Base-by-base conservation (phyloP, 1,140 invertebrate genomes). In the Pogonus chalceus region DNA sequence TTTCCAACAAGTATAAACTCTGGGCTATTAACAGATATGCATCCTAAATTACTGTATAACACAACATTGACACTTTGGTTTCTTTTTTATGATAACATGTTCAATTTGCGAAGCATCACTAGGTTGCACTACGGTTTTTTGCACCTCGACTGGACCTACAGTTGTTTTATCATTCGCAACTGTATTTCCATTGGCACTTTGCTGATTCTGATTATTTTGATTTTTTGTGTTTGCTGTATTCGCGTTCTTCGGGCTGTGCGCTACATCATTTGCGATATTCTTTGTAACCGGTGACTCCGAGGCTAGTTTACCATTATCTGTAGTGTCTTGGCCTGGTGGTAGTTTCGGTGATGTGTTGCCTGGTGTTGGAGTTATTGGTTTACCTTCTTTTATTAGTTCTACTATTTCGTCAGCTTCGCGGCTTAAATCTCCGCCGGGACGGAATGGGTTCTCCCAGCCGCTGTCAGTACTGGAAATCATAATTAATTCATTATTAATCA, bases 361-460 rank as follows among this genome's bases (percentile, higher is more conserved):
- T 1, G 68, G 66, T 22, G 82, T 86, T 56, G 83, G 84, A 49
- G 83, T 88, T 64, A 90, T 88, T 47, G 87, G 87, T 65, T 88
- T 88, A 37, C 88, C 88, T 55, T 88, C 89, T 72, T 92, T 92
- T 70, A 94, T 94, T 71, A 92, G 77, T 64, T 92, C 89, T 23
- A 97, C 90, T 60, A 98, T 95, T 73, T 95, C 90, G 69, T 97
- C 93, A 16, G 93, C 92, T 72, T 98, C 94, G 64, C 88, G 80
- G 60, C 88, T 92, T 57, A 98, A 74, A 72, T 96, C 91, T 47
- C 93, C 92, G 63, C 94, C 93, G 2, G 93, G 93, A 69, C 92
- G 83, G 78, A 97, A 98, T 22, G 93, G 93, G 74, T 97, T 98
- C 71, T 98, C 94, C 83, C 92, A 92, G 47, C 90, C 91, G 67